These are phyloP conservation scores for Drosophila albomicans DNA, from an alignment of 1,140 invertebrate genomes.

Conservation along the genomic window DNA sequence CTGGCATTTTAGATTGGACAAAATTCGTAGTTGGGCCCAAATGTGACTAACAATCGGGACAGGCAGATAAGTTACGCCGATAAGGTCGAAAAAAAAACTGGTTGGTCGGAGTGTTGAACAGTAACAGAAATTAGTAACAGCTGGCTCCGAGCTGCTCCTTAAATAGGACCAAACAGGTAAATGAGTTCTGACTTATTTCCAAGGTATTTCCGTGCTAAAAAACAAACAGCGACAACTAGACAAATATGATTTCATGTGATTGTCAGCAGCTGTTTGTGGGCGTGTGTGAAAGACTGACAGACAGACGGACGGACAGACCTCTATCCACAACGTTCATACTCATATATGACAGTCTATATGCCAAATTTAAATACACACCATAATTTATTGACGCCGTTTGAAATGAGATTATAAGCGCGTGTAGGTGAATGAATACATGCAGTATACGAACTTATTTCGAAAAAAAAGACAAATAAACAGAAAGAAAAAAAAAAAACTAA, in stretches of 20 bases:
- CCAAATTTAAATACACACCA: constrained; percentile 46
- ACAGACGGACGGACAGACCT: constrained; percentile 12
- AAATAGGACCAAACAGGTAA: constrained; percentile 57
- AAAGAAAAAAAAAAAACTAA: constrained; percentile 35
- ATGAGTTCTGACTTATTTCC: constrained; percentile 26
- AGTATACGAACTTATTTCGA: constrained; percentile 4
- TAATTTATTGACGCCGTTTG: constrained; percentile 73
- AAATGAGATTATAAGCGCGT: constrained; percentile 77
- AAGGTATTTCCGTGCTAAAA: constrained; percentile 47
- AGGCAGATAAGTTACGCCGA: constrained; percentile 45
- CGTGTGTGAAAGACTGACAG: constrained; percentile 50
- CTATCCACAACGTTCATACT: constrained; percentile 5
- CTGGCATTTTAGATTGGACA: constrained; percentile 51
- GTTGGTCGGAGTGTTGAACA: not conserved
- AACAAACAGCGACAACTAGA: constrained; percentile 7
- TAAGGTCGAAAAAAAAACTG: constrained; percentile 22
- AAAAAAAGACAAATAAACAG: constrained; percentile 38
- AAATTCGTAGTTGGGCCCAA: constrained; percentile 38
- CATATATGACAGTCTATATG: constrained; percentile 49
- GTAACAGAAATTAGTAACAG: constrained; percentile 6
- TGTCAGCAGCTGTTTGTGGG: constrained; percentile 72
- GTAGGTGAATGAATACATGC: constrained; percentile 59
- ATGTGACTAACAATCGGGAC: constrained; percentile 50
- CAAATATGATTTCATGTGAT: constrained; percentile 50
- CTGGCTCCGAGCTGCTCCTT: constrained; percentile 32